Percentiles rank a stretch among this genome's conserved stretches.
Conservation (phyloP, 2,113 vertebrate species). For the Puntigrus tetrazona region DNA sequence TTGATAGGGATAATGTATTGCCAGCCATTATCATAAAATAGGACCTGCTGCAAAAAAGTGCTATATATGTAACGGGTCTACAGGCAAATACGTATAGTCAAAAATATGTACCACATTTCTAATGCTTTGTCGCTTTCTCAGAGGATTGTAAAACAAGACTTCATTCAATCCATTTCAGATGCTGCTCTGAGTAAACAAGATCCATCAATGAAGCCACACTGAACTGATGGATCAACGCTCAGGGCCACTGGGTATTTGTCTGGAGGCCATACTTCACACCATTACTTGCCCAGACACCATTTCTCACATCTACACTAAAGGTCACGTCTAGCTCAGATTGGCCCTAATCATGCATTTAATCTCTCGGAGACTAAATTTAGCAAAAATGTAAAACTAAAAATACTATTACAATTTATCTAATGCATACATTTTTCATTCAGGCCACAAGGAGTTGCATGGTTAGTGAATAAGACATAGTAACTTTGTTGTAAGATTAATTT, state of each 20-base stretch:
- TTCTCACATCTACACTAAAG: neutral
- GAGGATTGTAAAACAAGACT: neutral
- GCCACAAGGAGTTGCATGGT: neutral
- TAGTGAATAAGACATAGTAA: neutral
- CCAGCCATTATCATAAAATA: neutral
- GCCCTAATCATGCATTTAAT: neutral
- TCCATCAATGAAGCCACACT: neutral
- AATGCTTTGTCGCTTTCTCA: neutral
- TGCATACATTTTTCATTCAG: neutral
- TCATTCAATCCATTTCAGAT: neutral
- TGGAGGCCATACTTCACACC: neutral
- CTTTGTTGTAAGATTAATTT: neutral
- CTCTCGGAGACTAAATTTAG: neutral
- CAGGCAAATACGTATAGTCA: neutral
- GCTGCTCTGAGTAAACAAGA: neutral
- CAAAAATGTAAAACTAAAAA: neutral
- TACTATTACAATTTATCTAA: neutral
- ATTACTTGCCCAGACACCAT: constrained; percentile 1
- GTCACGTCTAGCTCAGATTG: neutral
- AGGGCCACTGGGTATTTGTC: neutral
- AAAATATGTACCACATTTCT: neutral
- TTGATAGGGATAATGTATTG: neutral
- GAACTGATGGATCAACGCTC: neutral
- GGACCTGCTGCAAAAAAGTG: neutral
- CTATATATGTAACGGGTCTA: neutral